Evolutionary conservation across 2,113 vertebrate genomes (phyloP).

Genomic region (Rallus limicola): DNA sequence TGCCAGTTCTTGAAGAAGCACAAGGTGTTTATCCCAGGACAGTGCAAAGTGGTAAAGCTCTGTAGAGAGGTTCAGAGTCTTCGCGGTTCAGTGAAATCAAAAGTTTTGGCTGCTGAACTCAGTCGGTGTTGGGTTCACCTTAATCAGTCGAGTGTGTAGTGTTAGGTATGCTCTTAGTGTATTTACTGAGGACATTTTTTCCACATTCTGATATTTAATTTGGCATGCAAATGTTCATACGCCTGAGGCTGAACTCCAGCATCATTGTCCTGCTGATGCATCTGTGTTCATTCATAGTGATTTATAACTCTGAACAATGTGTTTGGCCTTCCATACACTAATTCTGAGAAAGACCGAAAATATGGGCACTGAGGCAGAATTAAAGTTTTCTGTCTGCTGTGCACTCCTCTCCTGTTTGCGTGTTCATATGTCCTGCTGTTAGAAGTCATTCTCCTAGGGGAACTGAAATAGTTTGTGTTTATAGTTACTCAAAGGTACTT

Average conservation of each 20-base stretch:
- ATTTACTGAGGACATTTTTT: background rate
- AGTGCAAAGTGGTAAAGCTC: background rate
- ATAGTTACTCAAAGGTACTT: background rate
- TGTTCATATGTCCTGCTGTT: background rate
- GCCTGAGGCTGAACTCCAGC: background rate
- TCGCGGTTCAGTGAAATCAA: background rate
- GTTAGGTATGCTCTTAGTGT: background rate
- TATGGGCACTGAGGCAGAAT: background rate
- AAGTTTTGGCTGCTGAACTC: background rate
- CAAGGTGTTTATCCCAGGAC: background rate
- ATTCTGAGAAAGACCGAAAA: background rate
- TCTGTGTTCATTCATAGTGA: background rate
- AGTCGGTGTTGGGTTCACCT: background rate
- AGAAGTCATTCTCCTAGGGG: background rate
- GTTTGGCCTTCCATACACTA: background rate
- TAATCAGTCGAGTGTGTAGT: background rate
- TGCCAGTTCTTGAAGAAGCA: background rate
- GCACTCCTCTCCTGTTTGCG: background rate
- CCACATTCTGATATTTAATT: constrained; percentile 5
- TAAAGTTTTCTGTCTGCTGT: background rate
- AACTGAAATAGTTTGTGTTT: background rate
- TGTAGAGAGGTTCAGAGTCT: background rate
- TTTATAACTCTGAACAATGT: constrained; percentile 14
- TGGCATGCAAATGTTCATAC: background rate
- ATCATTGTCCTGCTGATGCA: background rate